Evolutionary conservation across 2,113 vertebrate species (phyloP).

Genomic region (Panthera uncia): DNA sequence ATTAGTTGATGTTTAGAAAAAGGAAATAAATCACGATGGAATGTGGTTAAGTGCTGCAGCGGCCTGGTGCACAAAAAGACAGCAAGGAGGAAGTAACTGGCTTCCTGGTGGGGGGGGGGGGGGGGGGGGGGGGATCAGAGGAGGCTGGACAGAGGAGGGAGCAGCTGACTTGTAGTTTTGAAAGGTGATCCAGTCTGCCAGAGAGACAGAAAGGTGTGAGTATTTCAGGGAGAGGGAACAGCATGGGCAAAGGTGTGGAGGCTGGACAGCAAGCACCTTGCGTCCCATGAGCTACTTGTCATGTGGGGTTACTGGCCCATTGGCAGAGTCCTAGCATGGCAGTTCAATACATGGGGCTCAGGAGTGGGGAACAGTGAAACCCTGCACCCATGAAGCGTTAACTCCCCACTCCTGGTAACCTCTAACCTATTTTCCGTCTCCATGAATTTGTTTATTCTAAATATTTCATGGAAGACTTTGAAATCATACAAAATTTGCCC

Average conservation of each 20-base stretch:
- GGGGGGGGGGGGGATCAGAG: neutral
- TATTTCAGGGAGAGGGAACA: accelerated
- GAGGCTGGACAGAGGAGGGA: neutral
- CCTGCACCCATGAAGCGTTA: neutral
- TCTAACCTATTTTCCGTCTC: neutral
- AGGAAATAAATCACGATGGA: neutral
- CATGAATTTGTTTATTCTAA: neutral
- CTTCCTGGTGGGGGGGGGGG: neutral
- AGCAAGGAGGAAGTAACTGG: neutral
- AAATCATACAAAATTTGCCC: neutral
- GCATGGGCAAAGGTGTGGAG: accelerated
- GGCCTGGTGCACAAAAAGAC: neutral
- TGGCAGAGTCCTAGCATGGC: neutral
- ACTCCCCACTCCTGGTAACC: neutral
- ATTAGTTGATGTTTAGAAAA: neutral
- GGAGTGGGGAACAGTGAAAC: neutral
- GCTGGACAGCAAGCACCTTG: neutral
- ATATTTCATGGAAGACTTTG: neutral
- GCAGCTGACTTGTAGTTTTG: neutral
- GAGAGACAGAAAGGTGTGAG: neutral
- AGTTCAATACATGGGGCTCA: neutral
- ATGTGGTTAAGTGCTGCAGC: too few relatives aligned
- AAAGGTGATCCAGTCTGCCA: neutral
- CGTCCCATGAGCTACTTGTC: neutral
- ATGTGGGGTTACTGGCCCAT: neutral